A percentile compares a stretch with the other conserved stretches of the same genome.
phyloP scores from a whole-genome alignment of 2,888 invertebrate species.

The Acleris sparsana region DNA sequence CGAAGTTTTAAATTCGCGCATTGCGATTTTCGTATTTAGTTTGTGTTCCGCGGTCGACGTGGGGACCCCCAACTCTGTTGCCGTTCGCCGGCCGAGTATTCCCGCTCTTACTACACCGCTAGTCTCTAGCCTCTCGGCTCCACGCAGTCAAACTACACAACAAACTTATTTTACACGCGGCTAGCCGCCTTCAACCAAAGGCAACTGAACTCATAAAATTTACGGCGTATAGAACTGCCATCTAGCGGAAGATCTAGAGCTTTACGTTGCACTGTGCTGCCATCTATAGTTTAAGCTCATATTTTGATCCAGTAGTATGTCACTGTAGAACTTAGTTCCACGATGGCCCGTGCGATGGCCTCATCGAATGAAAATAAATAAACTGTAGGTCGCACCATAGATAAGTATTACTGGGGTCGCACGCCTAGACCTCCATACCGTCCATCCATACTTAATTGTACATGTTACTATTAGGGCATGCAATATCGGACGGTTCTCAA shows the following conservation, averaged over 20 bases:
- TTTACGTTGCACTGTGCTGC: constrained; percentile 42
- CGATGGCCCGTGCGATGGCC: constrained; percentile 9
- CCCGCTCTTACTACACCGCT: constrained; percentile 44
- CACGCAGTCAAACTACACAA: constrained; percentile 31
- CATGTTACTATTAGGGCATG: too few species aligned
- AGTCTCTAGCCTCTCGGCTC: constrained; percentile 43
- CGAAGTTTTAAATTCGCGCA: constrained; percentile 72
- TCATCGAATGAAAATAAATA: too few species aligned
- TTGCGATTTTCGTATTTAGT: constrained; percentile 69
- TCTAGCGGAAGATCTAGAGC: constrained; percentile 15
- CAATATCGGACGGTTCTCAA: too few species aligned
- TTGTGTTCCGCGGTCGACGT: constrained; percentile 51
- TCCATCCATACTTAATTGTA: too few species aligned
- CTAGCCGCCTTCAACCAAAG: constrained; percentile 50
- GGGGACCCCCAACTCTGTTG: constrained; percentile 74
- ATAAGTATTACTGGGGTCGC: too few species aligned
- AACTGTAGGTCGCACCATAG: too few species aligned
- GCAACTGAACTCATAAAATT: constrained; percentile 78
- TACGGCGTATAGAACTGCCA: constrained; percentile 36
- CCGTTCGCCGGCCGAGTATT: constrained; percentile 75
- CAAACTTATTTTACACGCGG: constrained; percentile 51
- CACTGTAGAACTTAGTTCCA: constrained; percentile 13
- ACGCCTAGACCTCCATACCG: too few species aligned
- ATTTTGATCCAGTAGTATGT: constrained; percentile 14
- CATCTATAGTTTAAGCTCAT: constrained; percentile 51